phyloP scores from a whole-genome alignment of 2,113 vertebrate species.

The Corynorhinus townsendii region DNA sequence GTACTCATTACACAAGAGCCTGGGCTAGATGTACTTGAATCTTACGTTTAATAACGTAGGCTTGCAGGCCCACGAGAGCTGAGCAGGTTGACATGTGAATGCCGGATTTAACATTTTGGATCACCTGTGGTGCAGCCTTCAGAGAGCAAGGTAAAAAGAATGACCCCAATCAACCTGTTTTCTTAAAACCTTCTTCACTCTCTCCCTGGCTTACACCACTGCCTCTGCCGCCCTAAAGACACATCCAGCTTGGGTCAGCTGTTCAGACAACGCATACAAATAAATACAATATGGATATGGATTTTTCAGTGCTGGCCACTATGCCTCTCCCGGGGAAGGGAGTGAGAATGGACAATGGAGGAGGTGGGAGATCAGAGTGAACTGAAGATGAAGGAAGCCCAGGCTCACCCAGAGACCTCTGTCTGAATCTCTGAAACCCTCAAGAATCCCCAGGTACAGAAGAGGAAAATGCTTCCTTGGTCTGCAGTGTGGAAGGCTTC shows the following conservation, averaged over 20 bases:
- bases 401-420: not conserved
- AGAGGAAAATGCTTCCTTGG: conserved; percentile 45
- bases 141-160: conserved; percentile 44
- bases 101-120: no score
- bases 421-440: conserved; percentile 26
- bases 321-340: not conserved
- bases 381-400: not conserved
- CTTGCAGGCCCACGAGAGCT: not conserved
- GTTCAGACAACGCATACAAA: conserved; percentile 54
- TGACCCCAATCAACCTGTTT: not conserved
- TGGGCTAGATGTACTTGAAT: not conserved
- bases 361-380: not conserved
- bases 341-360: not conserved
- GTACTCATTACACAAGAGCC: not conserved
- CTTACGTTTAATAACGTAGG: not conserved
- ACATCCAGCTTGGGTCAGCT: conserved; percentile 32
- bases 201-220: not conserved
- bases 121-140: not conserved
- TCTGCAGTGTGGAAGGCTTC: conserved; percentile 54
- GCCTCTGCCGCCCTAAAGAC: not conserved
- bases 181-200: not conserved
- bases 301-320: not conserved
- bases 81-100: not conserved
- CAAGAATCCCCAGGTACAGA: not conserved
- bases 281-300: not conserved